Evolutionary conservation across 64 coral and sea anemone genomes (phyloP).

Genomic region (Acropora yongei): DNA sequence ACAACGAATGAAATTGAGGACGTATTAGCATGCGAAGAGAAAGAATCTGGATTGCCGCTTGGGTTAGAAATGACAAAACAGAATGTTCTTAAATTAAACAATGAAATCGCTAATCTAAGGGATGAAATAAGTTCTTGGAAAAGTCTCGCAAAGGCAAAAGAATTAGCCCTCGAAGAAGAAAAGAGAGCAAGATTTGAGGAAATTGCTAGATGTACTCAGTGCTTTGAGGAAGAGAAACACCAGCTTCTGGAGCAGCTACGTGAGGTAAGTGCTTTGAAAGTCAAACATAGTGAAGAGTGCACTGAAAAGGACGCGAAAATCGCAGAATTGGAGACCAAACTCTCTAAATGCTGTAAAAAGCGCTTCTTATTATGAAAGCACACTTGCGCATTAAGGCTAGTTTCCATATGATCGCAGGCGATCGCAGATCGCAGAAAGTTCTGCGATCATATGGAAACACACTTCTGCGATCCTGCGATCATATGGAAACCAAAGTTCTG

Average conservation of each 20-base stretch:
- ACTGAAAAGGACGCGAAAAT: conserved; percentile 5
- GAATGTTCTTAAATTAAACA: not conserved
- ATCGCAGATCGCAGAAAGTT: no score
- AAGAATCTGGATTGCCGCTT: not conserved
- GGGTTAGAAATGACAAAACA: not conserved
- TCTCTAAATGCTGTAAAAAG: not conserved
- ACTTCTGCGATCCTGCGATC: no score
- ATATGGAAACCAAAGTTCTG: no score
- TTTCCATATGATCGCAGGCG: no score
- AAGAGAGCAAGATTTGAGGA: not conserved
- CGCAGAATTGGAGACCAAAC: conserved; percentile 1
- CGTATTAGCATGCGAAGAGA: not conserved
- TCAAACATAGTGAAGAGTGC: conserved; percentile 23
- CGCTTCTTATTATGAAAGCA: not conserved
- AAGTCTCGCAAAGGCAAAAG: not conserved
- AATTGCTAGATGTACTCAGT: not conserved
- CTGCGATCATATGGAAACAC: no score
- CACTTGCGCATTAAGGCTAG: not conserved
- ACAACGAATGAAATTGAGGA: not conserved
- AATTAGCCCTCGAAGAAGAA: not conserved
- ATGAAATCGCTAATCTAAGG: not conserved
- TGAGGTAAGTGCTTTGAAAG: conserved; percentile 29
- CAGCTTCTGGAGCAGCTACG: conserved; percentile 10
- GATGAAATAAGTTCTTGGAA: not conserved
- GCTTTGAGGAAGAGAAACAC: not conserved